Base-by-base conservation (phyloP, 2,797 vertebrate genomes). In the Coranthus polyacanthus region DNA sequence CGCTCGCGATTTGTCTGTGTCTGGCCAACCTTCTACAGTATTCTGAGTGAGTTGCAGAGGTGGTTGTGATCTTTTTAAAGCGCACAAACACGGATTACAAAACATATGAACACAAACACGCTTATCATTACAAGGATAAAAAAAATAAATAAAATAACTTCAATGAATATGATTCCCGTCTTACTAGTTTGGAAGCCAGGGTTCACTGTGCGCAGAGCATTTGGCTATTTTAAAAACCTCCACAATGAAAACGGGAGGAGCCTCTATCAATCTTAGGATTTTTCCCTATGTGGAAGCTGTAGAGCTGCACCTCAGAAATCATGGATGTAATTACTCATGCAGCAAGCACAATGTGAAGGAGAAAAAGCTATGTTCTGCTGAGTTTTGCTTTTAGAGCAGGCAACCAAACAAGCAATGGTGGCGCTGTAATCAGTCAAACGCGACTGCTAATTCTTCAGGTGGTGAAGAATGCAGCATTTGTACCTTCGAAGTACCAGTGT, bases 291-390 rank as follows among this genome's bases (percentile, higher is more conserved):
- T 93, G 90, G 95, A 95, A 94, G 93, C 94, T 92, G 90, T 90
- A 94, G 93, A 93, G 95, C 94, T 93, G 93, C 94, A 95, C 95
- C 95, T 98, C 95, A 95, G 94, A 97, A 96, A 96, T 97, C 95
- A 96, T 90, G 90, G 91, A 92, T 93, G 95, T 95, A 97, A 98
- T 98, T 98, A 97, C 94, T 98, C 96, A 97, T 95, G 95, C 94
- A 96, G 94, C 95, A 94, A 95, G 95, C 94, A 94, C 94, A 92
- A 95, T 93, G 93, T 95, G 95, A 95, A 95, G 94, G 91, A 94
- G 92, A 91, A 95, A 95, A 95, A 91, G 85, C 90, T 89, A 80
- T 90, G 93, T 97, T 97, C 94, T 97, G 96, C 96, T 97, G 96
- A 97, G 94, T 95, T 92, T 96, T 91, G 91, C 92, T 95, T 98